Conservation (phyloP, 1,140 invertebrate species). For the Archivesica marissinica region DNA sequence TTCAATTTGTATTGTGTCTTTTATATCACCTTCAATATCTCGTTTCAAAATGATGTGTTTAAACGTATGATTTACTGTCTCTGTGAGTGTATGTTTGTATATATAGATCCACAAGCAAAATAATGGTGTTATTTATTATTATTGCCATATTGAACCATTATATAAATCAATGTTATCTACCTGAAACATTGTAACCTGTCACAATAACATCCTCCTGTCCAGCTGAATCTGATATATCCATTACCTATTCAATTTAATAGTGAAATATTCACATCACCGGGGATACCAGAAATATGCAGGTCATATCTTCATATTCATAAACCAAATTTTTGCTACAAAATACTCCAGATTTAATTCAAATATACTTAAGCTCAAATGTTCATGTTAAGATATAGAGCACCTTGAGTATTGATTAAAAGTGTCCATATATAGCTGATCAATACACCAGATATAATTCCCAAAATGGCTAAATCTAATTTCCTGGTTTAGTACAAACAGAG, state of each 20-base stretch:
- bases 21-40: no score
- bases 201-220: background rate
- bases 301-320: background rate
- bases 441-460: no score
- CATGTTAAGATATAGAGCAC: slow-evolving; percentile 14
- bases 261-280: background rate
- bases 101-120: no score
- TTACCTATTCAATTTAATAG: background rate
- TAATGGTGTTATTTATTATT: no score
- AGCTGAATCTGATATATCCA: background rate
- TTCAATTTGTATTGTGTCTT: no score
- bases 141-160: no score
- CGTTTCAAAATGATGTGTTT: no score
- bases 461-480: no score
- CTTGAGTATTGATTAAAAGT: background rate
- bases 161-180: no score
- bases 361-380: background rate
- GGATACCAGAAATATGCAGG: background rate
- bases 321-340: background rate
- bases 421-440: background rate
- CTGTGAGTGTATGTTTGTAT: no score
- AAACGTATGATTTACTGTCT: no score
- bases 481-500: no score
- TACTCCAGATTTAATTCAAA: background rate
- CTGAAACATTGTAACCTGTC: slow-evolving; percentile 1